phyloP scores from a whole-genome alignment of 35 echinoderm and acorn worm genomes.

The Eucidaris tribuloides region DNA sequence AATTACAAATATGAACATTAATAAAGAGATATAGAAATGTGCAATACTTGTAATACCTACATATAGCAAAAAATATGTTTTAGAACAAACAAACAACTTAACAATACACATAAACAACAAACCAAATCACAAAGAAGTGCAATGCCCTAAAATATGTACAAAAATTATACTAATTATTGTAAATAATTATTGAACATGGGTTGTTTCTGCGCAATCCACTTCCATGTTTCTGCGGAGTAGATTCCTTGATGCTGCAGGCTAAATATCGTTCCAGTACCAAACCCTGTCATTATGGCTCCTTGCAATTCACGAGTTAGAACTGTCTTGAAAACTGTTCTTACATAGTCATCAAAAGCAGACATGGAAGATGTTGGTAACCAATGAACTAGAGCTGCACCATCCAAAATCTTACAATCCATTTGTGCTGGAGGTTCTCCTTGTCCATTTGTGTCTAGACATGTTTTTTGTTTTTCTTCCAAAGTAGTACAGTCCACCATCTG shows the following conservation, averaged over 20 bases:
- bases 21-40: no score
- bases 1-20: no score
- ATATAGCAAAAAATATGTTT: no score
- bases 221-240: constrained; percentile 13
- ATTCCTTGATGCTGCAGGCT: constrained; percentile 17
- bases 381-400: constrained; percentile 38
- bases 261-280: constrained; percentile 5
- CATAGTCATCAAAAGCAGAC: constrained; percentile 4
- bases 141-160: no score
- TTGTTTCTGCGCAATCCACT: constrained; percentile 7
- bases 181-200: background rate
- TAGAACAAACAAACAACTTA: no score
- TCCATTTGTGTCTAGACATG: background rate
- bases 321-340: background rate
- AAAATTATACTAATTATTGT: no score
- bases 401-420: background rate
- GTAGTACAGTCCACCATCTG: no score
- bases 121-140: no score
- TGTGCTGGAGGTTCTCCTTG: background rate
- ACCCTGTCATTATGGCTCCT: background rate
- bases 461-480: background rate
- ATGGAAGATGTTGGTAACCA: background rate
- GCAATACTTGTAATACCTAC: no score
- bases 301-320: background rate
- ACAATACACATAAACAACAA: no score